Evolutionary conservation across 2,113 vertebrate genomes (phyloP).

Genomic region (Lophotis ruficrista): DNA sequence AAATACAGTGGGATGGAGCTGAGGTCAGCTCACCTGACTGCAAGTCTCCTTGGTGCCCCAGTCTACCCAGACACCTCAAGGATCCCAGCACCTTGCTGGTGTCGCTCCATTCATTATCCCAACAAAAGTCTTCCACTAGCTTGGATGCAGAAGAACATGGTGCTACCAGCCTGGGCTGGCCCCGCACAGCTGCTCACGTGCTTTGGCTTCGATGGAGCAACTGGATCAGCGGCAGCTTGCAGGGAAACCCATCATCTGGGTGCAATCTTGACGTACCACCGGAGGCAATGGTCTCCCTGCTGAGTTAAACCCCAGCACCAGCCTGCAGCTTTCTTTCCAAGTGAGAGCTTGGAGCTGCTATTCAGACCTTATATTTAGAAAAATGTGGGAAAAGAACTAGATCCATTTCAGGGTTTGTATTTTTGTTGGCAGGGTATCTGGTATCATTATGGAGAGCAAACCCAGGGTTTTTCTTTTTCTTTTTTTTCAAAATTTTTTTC

Average conservation of each 20-base stretch:
- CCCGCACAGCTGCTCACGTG: not conserved
- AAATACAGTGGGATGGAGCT: not conserved
- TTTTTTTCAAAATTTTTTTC: not conserved
- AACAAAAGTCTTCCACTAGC: not conserved
- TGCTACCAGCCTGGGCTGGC: not conserved
- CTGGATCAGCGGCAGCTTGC: not conserved
- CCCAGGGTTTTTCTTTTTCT: conserved; percentile 24
- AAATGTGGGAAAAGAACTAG: conserved; percentile 69
- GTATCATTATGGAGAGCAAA: conserved; percentile 70
- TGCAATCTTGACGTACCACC: not conserved
- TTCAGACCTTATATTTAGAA: conserved; percentile 67
- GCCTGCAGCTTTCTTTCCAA: conserved; percentile 29
- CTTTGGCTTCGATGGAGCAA: not conserved
- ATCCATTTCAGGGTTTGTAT: conserved; percentile 64
- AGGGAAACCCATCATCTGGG: not conserved
- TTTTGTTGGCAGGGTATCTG: conserved; percentile 72
- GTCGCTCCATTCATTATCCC: not conserved
- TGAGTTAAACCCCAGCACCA: not conserved
- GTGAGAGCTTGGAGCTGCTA: conserved; percentile 29
- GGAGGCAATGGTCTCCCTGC: not conserved
- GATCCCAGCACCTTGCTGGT: not conserved
- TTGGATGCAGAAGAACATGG: not conserved
- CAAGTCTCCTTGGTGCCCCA: not conserved
- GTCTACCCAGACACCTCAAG: not conserved
- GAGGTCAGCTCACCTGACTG: not conserved